Percentiles rank a stretch among this genome's conserved stretches.
phyloP scores from a whole-genome alignment of 35 echinoderm and acorn worm genomes.

The Holothuria glaberrima region DNA sequence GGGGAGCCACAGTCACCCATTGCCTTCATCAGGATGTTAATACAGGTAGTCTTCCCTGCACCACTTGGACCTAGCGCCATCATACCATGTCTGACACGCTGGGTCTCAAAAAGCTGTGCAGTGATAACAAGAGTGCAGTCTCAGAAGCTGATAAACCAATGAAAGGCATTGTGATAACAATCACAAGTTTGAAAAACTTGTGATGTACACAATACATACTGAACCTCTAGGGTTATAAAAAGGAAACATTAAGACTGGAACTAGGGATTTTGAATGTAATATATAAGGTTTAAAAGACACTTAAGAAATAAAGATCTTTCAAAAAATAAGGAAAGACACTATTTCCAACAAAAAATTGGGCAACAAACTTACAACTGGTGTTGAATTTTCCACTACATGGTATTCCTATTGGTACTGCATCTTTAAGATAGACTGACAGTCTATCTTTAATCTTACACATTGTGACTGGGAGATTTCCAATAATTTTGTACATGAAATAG shows the following conservation, averaged over 20 bases:
- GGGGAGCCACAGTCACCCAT: conserved; percentile 96
- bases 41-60: conserved; percentile 92
- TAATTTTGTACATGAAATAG: not conserved
- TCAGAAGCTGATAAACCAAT: too few species aligned
- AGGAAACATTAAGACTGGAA: too few species aligned
- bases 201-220: too few species aligned
- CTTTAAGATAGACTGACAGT: not conserved
- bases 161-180: too few species aligned
- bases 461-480: not conserved
- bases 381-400: not conserved
- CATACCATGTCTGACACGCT: conserved; percentile 96
- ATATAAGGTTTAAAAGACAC: too few species aligned
- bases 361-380: not conserved
- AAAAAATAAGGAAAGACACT: too few species aligned
- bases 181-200: too few species aligned
- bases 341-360: too few species aligned
- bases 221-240: too few species aligned
- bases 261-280: too few species aligned
- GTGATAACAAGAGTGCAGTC: not conserved
- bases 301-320: too few species aligned
- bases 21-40: conserved; percentile 95
- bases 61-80: conserved; percentile 92
- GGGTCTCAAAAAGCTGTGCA: conserved; percentile 89
- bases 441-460: too few species aligned
- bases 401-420: not conserved